phyloP scores from a whole-genome alignment of 2,888 invertebrate genomes.

The Lasioglossum zephyrum region DNA sequence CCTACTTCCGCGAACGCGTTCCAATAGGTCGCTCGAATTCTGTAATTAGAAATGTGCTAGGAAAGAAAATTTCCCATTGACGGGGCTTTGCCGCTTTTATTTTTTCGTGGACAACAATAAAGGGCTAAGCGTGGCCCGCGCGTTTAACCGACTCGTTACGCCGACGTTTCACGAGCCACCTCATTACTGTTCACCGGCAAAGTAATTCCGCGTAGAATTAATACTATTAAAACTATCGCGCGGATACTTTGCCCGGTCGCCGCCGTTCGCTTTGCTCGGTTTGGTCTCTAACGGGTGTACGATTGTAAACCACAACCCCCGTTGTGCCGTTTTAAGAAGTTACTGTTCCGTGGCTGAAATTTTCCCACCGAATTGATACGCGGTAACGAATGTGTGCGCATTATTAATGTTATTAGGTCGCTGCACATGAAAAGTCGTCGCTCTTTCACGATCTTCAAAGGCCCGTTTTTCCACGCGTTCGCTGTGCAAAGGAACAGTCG shows the following conservation, averaged over 20 bases:
- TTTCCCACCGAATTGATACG: neutral
- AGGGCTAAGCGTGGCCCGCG: constrained; percentile 15
- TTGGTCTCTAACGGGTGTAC: constrained; percentile 35
- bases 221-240: constrained; percentile 53
- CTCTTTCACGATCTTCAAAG: neutral
- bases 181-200: constrained; percentile 50
- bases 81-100: neutral
- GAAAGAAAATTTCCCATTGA: neutral
- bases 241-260: constrained; percentile 7
- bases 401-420: constrained; percentile 17
- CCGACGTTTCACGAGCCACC: constrained; percentile 35
- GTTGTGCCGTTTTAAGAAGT: neutral
- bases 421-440: neutral
- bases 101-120: constrained; percentile 33
- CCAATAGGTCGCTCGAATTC: constrained; percentile 29
- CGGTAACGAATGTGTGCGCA: neutral
- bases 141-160: constrained; percentile 46
- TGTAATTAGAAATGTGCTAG: neutral
- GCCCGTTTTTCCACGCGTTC: neutral
- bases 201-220: constrained; percentile 48
- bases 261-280: constrained; percentile 11
- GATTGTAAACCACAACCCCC: constrained; percentile 4
- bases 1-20: constrained; percentile 46
- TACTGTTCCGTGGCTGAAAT: neutral
- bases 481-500: neutral